Base-by-base conservation (phyloP, 1,140 invertebrate species). In the Drosophila kepulauana region DNA sequence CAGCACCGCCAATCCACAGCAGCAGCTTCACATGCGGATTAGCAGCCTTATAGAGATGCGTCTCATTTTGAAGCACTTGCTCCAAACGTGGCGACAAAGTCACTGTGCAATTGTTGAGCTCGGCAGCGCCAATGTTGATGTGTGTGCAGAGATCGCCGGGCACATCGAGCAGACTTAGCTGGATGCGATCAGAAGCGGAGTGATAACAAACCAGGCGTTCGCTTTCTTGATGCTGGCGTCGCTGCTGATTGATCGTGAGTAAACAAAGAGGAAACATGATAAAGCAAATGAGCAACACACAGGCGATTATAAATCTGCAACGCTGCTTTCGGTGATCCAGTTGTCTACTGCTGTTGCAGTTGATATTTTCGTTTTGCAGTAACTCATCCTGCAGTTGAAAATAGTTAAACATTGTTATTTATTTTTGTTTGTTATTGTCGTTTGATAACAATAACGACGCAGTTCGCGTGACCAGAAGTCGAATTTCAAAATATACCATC, bases 61-160 rank as follows among this genome's bases (percentile, higher is more conserved):
- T 91, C 72, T 95, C 89, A 51, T 93, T 68, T 3, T 61, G 41
- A 54, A 96, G 94, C 25, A 94, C 79, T 48, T 92, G 64, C 16
- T 91, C 85, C 70, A 94, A 91, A 6, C 75, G 69, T 15, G 92
- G 74, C n/a, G 92, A 91, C 38, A 94, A 79, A 70, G 92, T 74
- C 13, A 97, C 92, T 1, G 93, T 93, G 68, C 94, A 94, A 84
- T 97, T 95, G n/a, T 89, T 86, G 43, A 97, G 93, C 49, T 90
- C 89, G 49, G 95, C 95, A 93, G 97, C 96, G 38, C 95, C 96
- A 51, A 97, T 91, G 91, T 97, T 97, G 57, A 98, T 95, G 93
- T 98, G 97, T 8, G 97, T 97, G 92, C 97, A 98, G 62, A 97
- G 92, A 79, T 94, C 82, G 58, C 95, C 94, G 82, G 96, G 94